Conservation (phyloP, 2,113 vertebrate genomes). For the Ptychochromis oligacanthus region DNA sequence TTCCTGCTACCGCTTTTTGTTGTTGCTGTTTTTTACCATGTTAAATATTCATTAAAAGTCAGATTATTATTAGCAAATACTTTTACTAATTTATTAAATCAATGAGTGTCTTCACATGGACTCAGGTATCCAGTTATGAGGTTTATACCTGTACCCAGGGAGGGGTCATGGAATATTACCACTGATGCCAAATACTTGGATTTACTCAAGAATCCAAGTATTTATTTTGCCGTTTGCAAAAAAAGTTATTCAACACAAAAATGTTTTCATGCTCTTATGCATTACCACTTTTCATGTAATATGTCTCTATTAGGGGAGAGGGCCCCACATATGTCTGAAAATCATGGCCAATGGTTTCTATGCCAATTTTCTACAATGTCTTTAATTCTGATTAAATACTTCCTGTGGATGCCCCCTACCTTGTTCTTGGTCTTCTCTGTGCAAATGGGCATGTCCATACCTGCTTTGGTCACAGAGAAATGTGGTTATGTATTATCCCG, state of each 20-base stretch:
- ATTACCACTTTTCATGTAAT: background rate
- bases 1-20: background rate
- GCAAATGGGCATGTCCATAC: no score
- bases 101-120: no score
- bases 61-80: background rate
- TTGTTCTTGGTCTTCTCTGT: no score
- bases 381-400: background rate
- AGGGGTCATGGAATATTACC: background rate
- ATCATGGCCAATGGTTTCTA: background rate
- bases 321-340: background rate
- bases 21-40: rapidly evolving
- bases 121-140: background rate
- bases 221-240: background rate
- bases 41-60: background rate
- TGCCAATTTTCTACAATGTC: background rate
- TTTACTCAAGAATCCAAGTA: background rate
- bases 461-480: no score
- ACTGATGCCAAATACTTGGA: background rate
- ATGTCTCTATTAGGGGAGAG: background rate
- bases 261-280: no score
- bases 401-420: background rate
- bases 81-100: background rate
- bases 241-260: background rate
- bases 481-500: no score
- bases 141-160: background rate